Base-by-base conservation (phyloP, 2,113 vertebrate species). In the Tachuris rubrigastra region DNA sequence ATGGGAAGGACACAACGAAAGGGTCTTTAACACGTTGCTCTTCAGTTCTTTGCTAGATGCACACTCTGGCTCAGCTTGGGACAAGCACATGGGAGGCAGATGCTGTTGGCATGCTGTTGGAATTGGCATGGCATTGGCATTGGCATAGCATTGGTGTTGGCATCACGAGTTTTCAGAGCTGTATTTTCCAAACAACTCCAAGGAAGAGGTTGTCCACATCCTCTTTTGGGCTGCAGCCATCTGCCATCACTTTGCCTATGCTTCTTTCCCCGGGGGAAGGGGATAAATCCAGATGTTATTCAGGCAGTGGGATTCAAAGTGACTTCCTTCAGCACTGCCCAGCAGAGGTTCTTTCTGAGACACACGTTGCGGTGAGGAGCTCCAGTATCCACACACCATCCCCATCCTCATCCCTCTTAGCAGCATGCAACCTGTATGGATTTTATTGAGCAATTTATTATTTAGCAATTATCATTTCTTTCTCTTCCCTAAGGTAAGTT, bases 331-430 rank as follows among this genome's bases (percentile, higher is more conserved):
- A 46, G 33, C 33, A 24, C 35, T 42, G 8, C 35, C 63, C 30
- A 12, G 13, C 2, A 55, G 12, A 52, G 1, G 1, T 42, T 58
- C 17, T 25, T 30, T 19, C 33, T 25, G 17, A 59, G 50, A 75
- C 78, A 31, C 2, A 2, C 0, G 0, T 5, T 22, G 33, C 41
- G 8, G 6, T 1, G 7, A 69, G 69, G 24, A 73, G 5, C 12
- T 17, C 18, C 72, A 59, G 28, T 30, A 76, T 6, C 65, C 66
- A 49, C 42, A 37, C 37, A 2, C 3, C 37, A 44, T 12, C 24
- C 46, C 5, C 67, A 16, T 23, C 41, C 37, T 12, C 63, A 42
- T 41, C 42, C 55, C 28, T 6, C 15, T 3, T 37, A 12, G 12
- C 4, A 3, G 21, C 31, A 85, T 11, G 10, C 14, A 31, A 47